Evolutionary conservation across 2,113 vertebrate genomes (phyloP).

Genomic region (Coracopsis vasa): DNA sequence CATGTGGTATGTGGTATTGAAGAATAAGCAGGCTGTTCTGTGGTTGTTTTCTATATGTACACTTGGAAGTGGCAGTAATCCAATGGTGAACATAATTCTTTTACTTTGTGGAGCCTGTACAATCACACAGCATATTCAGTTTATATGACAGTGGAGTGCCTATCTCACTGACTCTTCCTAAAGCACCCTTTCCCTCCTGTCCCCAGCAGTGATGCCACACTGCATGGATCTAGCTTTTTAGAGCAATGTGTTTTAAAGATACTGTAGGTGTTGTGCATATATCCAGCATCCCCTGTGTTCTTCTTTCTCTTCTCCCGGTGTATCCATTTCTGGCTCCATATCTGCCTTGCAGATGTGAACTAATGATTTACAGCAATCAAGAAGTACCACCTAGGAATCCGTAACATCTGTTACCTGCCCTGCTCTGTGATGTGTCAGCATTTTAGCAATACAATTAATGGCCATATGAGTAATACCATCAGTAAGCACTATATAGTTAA

Average conservation of each 20-base stretch:
- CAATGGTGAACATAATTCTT: rapidly evolving
- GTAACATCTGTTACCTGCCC: neutral
- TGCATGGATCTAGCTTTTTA: neutral
- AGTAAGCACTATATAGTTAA: neutral
- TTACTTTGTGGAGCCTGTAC: neutral
- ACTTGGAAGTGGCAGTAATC: neutral
- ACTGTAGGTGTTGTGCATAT: neutral
- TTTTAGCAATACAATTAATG: neutral
- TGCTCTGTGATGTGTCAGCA: neutral
- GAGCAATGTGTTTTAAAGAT: neutral
- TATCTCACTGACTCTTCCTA: neutral
- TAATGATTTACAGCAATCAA: neutral
- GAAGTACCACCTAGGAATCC: neutral
- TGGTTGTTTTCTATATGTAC: neutral
- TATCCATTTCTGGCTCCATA: neutral
- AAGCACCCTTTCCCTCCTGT: neutral
- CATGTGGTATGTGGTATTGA: constrained; percentile 10
- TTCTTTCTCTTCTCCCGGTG: neutral
- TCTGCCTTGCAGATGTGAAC: neutral
- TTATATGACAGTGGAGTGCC: neutral
- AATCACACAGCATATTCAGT: neutral
- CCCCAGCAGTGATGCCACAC: neutral
- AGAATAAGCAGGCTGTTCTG: neutral
- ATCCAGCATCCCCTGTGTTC: neutral
- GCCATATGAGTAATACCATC: neutral